phyloP scores from a whole-genome alignment of 2,797 vertebrate genomes.

The Clarias platycephalus region DNA sequence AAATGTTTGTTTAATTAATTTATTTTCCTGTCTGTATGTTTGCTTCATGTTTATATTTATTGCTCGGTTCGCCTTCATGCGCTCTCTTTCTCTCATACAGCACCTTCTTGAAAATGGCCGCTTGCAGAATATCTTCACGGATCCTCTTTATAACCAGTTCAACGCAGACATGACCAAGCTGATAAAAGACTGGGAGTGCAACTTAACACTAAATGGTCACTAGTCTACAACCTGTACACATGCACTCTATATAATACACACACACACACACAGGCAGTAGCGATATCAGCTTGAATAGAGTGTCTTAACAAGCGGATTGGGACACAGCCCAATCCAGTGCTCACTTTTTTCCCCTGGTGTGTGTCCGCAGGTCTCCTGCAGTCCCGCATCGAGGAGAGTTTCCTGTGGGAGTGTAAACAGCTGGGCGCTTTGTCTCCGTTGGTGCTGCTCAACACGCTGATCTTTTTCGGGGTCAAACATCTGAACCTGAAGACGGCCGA shows the following conservation, averaged over 20 bases:
- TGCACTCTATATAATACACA: background rate
- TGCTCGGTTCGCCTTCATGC: slow-evolving; percentile 58
- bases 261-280: background rate
- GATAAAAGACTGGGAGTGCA: slow-evolving; percentile 87
- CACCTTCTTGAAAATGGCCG: slow-evolving; percentile 93
- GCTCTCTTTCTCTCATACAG: slow-evolving; percentile 63
- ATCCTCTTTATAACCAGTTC: slow-evolving; percentile 88
- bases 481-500: slow-evolving; percentile 85
- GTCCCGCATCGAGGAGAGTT: slow-evolving; percentile 92
- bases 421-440: slow-evolving; percentile 93
- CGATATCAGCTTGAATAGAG: too few species aligned
- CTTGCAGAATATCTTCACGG: slow-evolving; percentile 97
- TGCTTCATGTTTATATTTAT: background rate
- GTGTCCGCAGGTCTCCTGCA: slow-evolving; percentile 76
- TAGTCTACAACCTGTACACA: background rate
- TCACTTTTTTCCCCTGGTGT: slow-evolving; percentile 6
- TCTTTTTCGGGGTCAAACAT: slow-evolving; percentile 94
- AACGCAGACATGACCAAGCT: slow-evolving; percentile 87
- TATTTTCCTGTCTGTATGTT: background rate
- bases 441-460: slow-evolving; percentile 92
- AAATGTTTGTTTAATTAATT: background rate
- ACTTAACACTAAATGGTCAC: slow-evolving; percentile 84
- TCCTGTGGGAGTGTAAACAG: slow-evolving; percentile 97
- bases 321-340: background rate
- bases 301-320: background rate